phyloP scores from a whole-genome alignment of 1,140 invertebrate genomes.

The Coelopa frigida region DNA sequence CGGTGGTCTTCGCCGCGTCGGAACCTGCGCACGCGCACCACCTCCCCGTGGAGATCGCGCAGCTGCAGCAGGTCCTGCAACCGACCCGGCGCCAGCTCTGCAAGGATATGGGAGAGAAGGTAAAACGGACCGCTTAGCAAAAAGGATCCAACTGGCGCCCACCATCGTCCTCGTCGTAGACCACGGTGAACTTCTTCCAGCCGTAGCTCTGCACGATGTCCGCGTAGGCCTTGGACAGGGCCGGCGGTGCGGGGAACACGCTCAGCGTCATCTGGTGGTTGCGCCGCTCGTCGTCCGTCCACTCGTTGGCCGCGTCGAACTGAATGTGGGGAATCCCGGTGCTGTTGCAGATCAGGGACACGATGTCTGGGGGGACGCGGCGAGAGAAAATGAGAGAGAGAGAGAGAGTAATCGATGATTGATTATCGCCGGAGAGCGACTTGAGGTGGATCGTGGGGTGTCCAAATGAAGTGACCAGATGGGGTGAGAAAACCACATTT shows the following conservation, averaged over 20 bases:
- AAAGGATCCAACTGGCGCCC: constrained; percentile 16
- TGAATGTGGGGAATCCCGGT: constrained; percentile 61
- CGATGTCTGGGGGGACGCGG: constrained; percentile 34
- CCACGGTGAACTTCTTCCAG: constrained; percentile 71
- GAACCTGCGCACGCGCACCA: constrained; percentile 51
- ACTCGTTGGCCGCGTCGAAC: constrained; percentile 56
- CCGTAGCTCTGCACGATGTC: constrained; percentile 65
- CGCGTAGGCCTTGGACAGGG: constrained; percentile 62
- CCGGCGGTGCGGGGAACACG: constrained; percentile 63
- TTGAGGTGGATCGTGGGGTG: background rate
- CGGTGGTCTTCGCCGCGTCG: constrained; percentile 44
- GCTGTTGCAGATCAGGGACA: constrained; percentile 62
- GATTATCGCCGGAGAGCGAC: background rate
- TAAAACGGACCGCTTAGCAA: no score
- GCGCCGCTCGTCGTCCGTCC: constrained; percentile 45
- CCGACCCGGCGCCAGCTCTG: constrained; percentile 24
- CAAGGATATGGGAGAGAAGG: no score
- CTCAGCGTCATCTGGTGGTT: constrained; percentile 52
- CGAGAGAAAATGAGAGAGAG: background rate
- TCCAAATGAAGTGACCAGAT: background rate
- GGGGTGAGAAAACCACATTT: no score
- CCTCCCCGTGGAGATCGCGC: constrained; percentile 31
- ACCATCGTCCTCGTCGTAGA: constrained; percentile 74
- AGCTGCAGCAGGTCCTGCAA: constrained; percentile 36
- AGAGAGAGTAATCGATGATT: constrained; percentile 5